These are phyloP conservation scores for Ennomos quercinarius DNA, from an alignment of 2,888 invertebrate species.

Conservation along the genomic window DNA sequence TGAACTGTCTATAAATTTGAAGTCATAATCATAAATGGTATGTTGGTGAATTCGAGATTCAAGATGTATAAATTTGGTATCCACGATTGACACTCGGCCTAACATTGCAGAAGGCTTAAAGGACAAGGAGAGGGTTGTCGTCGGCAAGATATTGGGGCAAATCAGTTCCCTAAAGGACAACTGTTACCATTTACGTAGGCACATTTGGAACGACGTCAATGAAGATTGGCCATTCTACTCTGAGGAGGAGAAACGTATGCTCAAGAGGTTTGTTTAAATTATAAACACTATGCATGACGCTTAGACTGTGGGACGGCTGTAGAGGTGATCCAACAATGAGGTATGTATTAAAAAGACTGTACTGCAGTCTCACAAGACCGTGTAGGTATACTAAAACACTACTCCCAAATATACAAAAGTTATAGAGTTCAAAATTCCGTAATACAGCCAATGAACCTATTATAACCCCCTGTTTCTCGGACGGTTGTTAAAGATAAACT, in stretches of 20 bases:
- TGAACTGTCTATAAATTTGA: too few relatives aligned
- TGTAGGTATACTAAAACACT: too few relatives aligned
- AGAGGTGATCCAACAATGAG: neutral
- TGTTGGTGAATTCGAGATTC: constrained; percentile 21
- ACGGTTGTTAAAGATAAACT: too few relatives aligned
- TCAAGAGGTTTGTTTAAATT: constrained; percentile 88
- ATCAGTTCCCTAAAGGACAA: constrained; percentile 94
- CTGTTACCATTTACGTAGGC: constrained; percentile 93
- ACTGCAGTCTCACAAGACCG: too few relatives aligned
- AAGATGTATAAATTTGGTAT: constrained; percentile 42
- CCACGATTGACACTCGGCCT: constrained; percentile 39
- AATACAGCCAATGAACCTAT: too few relatives aligned
- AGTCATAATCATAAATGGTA: too few relatives aligned
- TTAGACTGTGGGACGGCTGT: neutral
- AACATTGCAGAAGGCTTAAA: constrained; percentile 92
- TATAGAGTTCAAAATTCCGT: too few relatives aligned
- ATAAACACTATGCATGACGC: neutral
- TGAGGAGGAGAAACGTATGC: constrained; percentile 94
- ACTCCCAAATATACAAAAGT: too few relatives aligned
- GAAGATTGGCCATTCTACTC: constrained; percentile 98
- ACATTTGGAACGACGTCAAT: constrained; percentile 96
- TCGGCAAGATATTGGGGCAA: constrained; percentile 92
- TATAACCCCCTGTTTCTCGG: too few relatives aligned
- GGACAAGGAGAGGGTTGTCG: constrained; percentile 91
- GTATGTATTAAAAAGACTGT: too few relatives aligned